Evolutionary conservation across 2,113 vertebrate genomes (phyloP).

Genomic region (Vidua macroura): DNA sequence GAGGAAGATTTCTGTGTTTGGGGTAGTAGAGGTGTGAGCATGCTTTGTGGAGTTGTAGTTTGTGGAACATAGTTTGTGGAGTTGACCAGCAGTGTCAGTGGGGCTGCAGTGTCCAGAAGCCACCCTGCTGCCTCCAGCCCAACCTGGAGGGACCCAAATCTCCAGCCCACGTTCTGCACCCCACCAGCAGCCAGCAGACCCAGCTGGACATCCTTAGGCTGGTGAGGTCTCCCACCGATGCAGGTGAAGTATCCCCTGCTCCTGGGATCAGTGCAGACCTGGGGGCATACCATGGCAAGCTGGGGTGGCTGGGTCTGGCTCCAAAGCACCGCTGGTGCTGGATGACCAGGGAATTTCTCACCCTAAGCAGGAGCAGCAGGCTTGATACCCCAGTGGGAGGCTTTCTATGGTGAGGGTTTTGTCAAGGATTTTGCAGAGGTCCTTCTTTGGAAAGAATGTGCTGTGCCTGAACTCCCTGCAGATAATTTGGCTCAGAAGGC

Average conservation of each 20-base stretch:
- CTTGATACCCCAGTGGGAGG: not conserved
- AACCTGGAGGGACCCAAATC: not conserved
- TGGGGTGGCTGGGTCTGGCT: not conserved
- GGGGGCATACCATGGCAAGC: fast-evolving
- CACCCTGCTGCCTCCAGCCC: not conserved
- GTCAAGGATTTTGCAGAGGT: not conserved
- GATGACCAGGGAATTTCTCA: not conserved
- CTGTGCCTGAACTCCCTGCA: not conserved
- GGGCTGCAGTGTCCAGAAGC: not conserved
- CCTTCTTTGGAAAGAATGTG: not conserved
- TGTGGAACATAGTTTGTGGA: not conserved
- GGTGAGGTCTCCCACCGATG: not conserved
- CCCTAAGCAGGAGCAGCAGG: not conserved
- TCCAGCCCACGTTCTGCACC: not conserved
- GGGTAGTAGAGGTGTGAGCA: not conserved
- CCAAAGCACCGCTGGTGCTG: not conserved
- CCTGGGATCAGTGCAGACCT: not conserved
- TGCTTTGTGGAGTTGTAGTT: not conserved
- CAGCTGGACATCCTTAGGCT: not conserved
- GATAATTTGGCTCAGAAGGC: not conserved
- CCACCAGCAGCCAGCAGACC: not conserved
- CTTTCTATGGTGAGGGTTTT: not conserved
- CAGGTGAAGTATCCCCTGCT: not conserved
- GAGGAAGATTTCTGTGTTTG: fast-evolving
- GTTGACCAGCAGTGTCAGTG: not conserved